Evolutionary conservation across 1,140 invertebrate species (phyloP).

Genomic region (Bradysia coprophila): DNA sequence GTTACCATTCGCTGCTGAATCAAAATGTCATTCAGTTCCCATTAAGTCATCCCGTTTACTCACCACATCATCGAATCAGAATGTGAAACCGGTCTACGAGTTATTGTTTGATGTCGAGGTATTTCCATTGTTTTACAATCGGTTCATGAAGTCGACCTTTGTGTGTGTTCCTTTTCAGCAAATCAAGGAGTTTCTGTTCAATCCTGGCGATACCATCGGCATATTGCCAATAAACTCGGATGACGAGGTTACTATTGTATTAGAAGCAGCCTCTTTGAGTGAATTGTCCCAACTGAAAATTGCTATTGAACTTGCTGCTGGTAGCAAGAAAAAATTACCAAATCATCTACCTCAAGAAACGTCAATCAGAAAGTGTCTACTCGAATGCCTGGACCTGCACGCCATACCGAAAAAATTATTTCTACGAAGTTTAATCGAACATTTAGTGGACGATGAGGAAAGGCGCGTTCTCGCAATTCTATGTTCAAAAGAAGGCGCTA

Average conservation of each 20-base stretch:
- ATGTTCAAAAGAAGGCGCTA: neutral
- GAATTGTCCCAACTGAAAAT: neutral
- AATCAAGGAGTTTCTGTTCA: too few species aligned
- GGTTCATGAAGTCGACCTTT: too few species aligned
- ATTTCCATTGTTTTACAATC: too few species aligned
- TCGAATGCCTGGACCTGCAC: conserved; percentile 19
- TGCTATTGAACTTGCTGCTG: conserved; percentile 4
- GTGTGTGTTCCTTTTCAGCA: too few species aligned
- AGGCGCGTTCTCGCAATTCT: neutral
- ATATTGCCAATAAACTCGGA: neutral
- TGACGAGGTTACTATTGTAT: neutral
- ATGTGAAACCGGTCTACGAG: too few species aligned
- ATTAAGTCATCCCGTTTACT: too few species aligned
- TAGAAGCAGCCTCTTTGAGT: neutral
- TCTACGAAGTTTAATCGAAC: conserved; percentile 10
- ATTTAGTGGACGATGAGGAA: neutral
- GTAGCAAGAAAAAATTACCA: conserved; percentile 18
- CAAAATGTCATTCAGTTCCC: too few species aligned
- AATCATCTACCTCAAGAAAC: conserved; percentile 17
- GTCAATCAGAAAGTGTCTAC: conserved; percentile 18
- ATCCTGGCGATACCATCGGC: neutral
- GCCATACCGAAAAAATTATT: conserved; percentile 23
- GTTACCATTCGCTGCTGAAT: too few species aligned
- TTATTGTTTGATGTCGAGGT: too few species aligned
- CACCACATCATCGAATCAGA: too few species aligned